A percentile compares a stretch with the other conserved stretches of the same genome.
Evolutionary conservation across 1,140 invertebrate species (phyloP).

Genomic region (Bombyx mandarina): DNA sequence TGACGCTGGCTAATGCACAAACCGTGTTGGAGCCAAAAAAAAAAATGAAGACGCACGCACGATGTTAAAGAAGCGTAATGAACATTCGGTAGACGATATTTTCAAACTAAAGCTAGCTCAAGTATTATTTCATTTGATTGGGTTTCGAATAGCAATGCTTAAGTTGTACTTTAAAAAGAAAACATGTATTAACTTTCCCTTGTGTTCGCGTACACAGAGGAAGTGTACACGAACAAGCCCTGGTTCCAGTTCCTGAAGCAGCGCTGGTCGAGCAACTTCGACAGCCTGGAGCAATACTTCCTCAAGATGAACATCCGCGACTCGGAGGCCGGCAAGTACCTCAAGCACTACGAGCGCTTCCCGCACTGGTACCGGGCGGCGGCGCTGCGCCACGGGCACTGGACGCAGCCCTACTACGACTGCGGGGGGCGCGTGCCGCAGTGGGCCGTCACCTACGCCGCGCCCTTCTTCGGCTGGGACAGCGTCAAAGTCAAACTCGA

Average conservation of each 20-base stretch:
- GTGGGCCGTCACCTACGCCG: constrained; percentile 96
- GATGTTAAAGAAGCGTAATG: no score
- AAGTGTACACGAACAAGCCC: constrained; percentile 86
- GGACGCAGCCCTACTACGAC: constrained; percentile 95
- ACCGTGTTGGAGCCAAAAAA: no score
- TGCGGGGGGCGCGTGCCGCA: constrained; percentile 93
- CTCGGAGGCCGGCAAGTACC: constrained; percentile 86
- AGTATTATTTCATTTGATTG: no score
- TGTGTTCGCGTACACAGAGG: constrained; percentile 60
- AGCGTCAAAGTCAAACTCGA: constrained; percentile 90
- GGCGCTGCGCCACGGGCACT: constrained; percentile 89
- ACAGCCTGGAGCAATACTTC: constrained; percentile 91
- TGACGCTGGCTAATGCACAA: no score
- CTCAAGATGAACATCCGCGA: constrained; percentile 94
- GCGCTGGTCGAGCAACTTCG: constrained; percentile 94
- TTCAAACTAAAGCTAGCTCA: no score
- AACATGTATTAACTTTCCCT: no score
- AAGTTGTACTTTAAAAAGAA: no score
- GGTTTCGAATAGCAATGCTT: no score
- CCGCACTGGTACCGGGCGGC: constrained; percentile 89
- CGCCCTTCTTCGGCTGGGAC: constrained; percentile 98
- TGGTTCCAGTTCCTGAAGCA: constrained; percentile 93
- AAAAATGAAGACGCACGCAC: no score
- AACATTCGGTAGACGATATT: no score
- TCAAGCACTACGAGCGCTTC: constrained; percentile 90